Percentiles rank a stretch among this genome's conserved stretches.
Conservation (phyloP, 2,113 vertebrate species). For the Jaculus jaculus region DNA sequence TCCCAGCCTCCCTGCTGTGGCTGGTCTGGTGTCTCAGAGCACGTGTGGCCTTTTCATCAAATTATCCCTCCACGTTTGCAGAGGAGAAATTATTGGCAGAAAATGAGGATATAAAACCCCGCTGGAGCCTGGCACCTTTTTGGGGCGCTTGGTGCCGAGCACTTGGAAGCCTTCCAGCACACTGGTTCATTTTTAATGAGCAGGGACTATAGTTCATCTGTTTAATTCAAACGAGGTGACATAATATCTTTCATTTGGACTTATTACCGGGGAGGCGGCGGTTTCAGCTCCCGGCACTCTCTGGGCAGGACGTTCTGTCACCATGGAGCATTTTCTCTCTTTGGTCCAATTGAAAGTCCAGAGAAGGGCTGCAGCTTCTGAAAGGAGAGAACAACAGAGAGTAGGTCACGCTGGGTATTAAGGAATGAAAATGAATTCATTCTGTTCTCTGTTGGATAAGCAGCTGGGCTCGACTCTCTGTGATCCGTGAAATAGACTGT, state of each 20-base stretch:
- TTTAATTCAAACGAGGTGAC: constrained; percentile 82
- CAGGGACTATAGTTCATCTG: constrained; percentile 75
- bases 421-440: constrained; percentile 84
- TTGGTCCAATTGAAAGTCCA: constrained; percentile 79
- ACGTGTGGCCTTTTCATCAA: background rate
- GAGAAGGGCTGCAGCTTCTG: constrained; percentile 72
- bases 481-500: constrained; percentile 87
- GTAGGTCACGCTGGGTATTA: constrained; percentile 81
- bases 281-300: constrained; percentile 71
- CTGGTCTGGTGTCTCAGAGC: too few species aligned
- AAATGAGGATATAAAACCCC: constrained; percentile 63
- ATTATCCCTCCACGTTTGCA: background rate
- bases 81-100: constrained; percentile 51
- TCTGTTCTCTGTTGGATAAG: constrained; percentile 85
- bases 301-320: constrained; percentile 78
- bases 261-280: constrained; percentile 68
- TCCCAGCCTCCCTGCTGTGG: too few species aligned
- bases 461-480: constrained; percentile 82
- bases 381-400: constrained; percentile 77
- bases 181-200: constrained; percentile 76
- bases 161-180: constrained; percentile 66
- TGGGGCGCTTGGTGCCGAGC: accelerated
- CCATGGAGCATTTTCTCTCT: constrained; percentile 80
- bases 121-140: constrained; percentile 38
- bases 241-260: constrained; percentile 83